These are phyloP conservation scores for Watsonalla binaria DNA, from an alignment of 2,888 invertebrate genomes.

Conservation along the genomic window DNA sequence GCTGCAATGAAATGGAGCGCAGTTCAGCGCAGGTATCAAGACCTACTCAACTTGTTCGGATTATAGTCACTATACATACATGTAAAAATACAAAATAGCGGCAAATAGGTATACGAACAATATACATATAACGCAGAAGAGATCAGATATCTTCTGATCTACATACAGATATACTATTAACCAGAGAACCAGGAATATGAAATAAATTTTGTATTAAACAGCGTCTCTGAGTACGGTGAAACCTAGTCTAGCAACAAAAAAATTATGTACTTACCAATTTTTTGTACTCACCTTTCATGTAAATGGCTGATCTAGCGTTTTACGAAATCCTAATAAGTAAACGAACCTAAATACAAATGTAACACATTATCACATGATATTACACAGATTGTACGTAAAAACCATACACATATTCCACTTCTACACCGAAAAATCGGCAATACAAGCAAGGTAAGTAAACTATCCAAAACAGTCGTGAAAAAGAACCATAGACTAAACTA, in stretches of 20 bases:
- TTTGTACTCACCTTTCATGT: constrained; percentile 78
- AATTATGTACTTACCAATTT: constrained; percentile 59
- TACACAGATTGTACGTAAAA: constrained; percentile 42
- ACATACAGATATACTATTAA: constrained; percentile 28
- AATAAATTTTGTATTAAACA: constrained; percentile 11
- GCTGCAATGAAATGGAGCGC: constrained; percentile 49
- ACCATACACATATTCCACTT: constrained; percentile 58
- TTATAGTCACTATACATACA: constrained; percentile 53
- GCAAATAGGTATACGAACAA: constrained; percentile 57
- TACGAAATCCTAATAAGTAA: constrained; percentile 34
- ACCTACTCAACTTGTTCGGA: constrained; percentile 51
- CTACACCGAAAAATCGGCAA: constrained; percentile 70
- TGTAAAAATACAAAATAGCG: constrained; percentile 64
- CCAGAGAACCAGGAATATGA: constrained; percentile 4
- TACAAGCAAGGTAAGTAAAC: constrained; percentile 72
- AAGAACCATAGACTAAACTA: constrained; percentile 64
- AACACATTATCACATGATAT: constrained; percentile 54
- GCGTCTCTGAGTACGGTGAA: constrained; percentile 29
- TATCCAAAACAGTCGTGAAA: constrained; percentile 79
- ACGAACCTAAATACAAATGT: constrained; percentile 45
- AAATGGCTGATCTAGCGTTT: constrained; percentile 72
- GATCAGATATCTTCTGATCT: constrained; percentile 36
- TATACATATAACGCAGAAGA: constrained; percentile 39
- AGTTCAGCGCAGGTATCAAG: constrained; percentile 4
- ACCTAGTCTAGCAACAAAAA: constrained; percentile 50